Evolutionary conservation across 2,113 vertebrate species (phyloP).

Genomic region (Fregata magnificens): DNA sequence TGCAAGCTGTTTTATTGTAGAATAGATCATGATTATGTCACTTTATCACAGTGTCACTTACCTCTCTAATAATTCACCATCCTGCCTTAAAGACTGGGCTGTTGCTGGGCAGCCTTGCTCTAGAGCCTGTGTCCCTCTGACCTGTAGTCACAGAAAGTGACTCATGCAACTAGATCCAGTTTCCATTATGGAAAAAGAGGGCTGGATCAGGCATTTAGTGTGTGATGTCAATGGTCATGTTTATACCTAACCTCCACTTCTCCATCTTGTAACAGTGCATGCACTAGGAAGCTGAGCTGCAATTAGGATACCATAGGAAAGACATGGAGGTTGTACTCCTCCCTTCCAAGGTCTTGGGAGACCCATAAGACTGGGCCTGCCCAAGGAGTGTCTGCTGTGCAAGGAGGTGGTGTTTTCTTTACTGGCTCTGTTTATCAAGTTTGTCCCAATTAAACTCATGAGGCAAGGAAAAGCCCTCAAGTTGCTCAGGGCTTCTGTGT

Average conservation of each 20-base stretch:
- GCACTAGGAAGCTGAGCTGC: not conserved
- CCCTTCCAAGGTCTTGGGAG: not conserved
- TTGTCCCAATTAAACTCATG: not conserved
- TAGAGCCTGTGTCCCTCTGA: not conserved
- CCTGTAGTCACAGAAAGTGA: not conserved
- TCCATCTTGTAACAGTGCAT: not conserved
- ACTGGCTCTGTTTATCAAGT: not conserved
- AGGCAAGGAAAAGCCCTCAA: not conserved
- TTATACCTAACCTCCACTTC: not conserved
- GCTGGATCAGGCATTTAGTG: not conserved
- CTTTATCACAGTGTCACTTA: not conserved
- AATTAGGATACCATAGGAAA: not conserved
- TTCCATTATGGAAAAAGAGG: not conserved
- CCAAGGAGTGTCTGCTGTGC: not conserved
- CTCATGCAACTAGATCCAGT: not conserved
- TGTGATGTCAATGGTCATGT: not conserved
- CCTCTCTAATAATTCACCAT: not conserved
- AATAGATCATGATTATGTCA: not conserved
- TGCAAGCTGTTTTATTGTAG: slow-evolving; percentile 8
- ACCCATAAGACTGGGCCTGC: accelerated
- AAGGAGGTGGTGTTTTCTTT: not conserved
- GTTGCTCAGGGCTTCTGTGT: not conserved
- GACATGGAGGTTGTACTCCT: not conserved
- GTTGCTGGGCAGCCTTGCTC: not conserved
- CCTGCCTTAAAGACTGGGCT: not conserved